Base-by-base conservation (phyloP, 2,113 vertebrate species). In the Nesogale talazaci region DNA sequence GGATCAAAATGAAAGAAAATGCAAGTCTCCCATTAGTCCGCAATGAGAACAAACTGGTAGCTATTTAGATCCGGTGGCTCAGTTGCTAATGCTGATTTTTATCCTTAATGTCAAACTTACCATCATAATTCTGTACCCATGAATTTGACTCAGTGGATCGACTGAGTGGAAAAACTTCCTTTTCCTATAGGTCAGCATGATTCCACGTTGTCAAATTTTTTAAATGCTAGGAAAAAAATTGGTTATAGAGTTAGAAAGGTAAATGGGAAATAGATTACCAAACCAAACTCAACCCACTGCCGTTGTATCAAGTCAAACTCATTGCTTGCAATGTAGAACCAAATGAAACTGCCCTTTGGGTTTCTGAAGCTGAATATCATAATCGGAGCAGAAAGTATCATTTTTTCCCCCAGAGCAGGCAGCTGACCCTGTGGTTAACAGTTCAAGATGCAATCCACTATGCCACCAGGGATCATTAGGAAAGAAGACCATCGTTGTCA, bases 11-110 rank as follows among this genome's bases (percentile, higher is more conserved):
- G 6, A 76, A 14, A 9, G 29, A 77, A 90, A 61, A 38, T n/a
- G 8, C 10, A 69, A 15, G 17, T 0, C 17, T 56, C 2, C 1
- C 11, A 8, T 36, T 59, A 42, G 9, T 6, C 12, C 27, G 22
- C 63, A 57, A 42, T 3, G 38, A 23, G 80, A 87, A 46, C 65
- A 42, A 46, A 61, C 22, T 25, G 16, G 1, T 2, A 70, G 31
- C 10, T 52, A 67, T 78, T 61, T 78, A 79, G 38, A 65, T 7
- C 17, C 27, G 17, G 25, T 6, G 2, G 5, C 14, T 56, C 1
- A 1, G 20, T 34, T 59, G 42, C 8, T 80, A 38, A 46, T 22
- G 59, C 3, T 61, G 36, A 38, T 10, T 6, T 42, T 46, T 15
- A 84, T 69, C 20, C 31, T 29, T 34, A 36, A n/a, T 88, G 46